Conservation (phyloP, 1,140 invertebrate genomes). For the Drosophila persimilis region DNA sequence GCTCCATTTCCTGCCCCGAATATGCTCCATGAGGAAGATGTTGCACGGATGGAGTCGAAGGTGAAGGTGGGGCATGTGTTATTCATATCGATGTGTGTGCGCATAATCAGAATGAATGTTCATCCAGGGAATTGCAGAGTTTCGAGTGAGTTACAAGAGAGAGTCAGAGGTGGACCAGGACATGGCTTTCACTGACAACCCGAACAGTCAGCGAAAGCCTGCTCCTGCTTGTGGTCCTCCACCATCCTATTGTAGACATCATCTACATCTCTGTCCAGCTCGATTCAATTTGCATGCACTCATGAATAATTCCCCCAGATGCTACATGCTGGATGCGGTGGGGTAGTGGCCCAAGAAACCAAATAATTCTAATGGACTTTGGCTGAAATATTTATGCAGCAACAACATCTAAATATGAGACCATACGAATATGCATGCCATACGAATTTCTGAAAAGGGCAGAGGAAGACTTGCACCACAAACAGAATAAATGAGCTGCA, state of each 20-base stretch:
- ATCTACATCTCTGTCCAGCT: slow-evolving; percentile 58
- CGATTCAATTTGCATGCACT: slow-evolving; percentile 81
- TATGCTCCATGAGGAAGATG: slow-evolving; percentile 15
- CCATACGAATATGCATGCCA: neutral
- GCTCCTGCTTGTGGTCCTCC: neutral
- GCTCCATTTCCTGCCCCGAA: slow-evolving; percentile 19
- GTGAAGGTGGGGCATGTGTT: slow-evolving; percentile 30
- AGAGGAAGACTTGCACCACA: no score
- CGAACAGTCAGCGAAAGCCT: slow-evolving; percentile 3
- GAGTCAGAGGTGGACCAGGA: slow-evolving; percentile 15
- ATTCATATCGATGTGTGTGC: slow-evolving; percentile 65
- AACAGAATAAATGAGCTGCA: no score
- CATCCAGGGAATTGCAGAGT: slow-evolving; percentile 66
- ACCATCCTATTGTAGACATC: slow-evolving; percentile 20
- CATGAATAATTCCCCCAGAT: slow-evolving; percentile 72
- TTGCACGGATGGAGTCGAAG: slow-evolving; percentile 7
- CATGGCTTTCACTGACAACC: slow-evolving; percentile 44
- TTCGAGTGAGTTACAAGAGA: slow-evolving; percentile 43
- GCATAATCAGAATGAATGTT: slow-evolving; percentile 82
- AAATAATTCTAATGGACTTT: slow-evolving; percentile 69
- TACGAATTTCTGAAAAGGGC: slow-evolving; percentile 4
- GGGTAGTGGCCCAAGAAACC: slow-evolving; percentile 29
- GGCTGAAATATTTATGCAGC: slow-evolving; percentile 62
- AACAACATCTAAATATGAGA: slow-evolving; percentile 31
- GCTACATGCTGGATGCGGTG: slow-evolving; percentile 17